These are phyloP conservation scores for Gulo gulo DNA, from an alignment of 2,113 vertebrate species.

Conservation along the genomic window DNA sequence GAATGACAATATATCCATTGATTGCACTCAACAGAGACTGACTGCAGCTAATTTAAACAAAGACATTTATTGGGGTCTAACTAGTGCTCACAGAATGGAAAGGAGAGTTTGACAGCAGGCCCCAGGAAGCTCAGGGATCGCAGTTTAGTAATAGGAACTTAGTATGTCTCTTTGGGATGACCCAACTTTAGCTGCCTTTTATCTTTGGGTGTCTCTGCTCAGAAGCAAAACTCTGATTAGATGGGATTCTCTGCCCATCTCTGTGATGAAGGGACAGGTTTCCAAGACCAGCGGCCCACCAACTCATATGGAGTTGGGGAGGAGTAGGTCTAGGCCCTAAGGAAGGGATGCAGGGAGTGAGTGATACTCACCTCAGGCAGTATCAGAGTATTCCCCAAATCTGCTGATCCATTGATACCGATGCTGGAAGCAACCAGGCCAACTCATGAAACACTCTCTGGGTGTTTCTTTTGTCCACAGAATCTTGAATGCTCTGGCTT, in stretches of 20 bases:
- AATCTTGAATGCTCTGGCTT: neutral
- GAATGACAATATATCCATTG: neutral
- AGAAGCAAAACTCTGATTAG: neutral
- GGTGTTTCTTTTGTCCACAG: neutral
- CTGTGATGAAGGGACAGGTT: neutral
- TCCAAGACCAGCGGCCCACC: neutral
- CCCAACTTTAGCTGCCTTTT: conserved; percentile 2
- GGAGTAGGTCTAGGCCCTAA: neutral
- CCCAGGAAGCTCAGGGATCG: neutral
- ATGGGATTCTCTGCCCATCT: neutral
- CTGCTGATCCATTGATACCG: neutral
- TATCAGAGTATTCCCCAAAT: neutral
- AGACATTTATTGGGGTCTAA: neutral
- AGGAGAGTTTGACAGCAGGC: neutral
- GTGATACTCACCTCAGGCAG: neutral
- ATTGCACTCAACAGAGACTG: neutral
- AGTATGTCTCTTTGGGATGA: neutral
- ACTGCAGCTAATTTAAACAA: neutral
- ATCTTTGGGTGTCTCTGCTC: neutral
- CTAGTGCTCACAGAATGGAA: neutral
- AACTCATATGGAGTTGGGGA: neutral
- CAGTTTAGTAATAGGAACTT: neutral
- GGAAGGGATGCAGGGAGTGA: neutral
- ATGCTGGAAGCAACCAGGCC: neutral
- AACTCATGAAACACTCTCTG: neutral